Base-by-base conservation (phyloP, 2,888 invertebrate species). In the Drosophila fungiperda region DNA sequence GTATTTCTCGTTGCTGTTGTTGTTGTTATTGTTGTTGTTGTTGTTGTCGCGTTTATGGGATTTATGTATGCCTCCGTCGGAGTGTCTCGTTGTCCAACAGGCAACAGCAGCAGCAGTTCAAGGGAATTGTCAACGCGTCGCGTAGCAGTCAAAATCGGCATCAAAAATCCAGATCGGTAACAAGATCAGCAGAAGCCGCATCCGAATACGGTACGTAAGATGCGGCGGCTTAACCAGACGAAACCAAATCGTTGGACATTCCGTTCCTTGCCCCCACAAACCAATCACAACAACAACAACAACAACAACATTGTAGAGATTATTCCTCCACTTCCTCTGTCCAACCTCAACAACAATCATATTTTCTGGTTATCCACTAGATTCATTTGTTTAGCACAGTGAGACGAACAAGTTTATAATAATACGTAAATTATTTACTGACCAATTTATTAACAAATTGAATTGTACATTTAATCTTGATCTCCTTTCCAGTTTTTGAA, bases 141-240 rank as follows among this genome's bases (percentile, higher is more conserved):
- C 76, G 64, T 50, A 76, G 83, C 88, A 90, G 83, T 91, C 91
- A 91, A 91, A 91, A 91, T 90, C 83, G 80, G 78, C 91, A 89
- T 89, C 88, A 89, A 88, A 78, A 82, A 90, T 89, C 83, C 86
- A 90, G 88, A 91, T 91, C 91, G 90, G 87, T 90, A 90, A 91
- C 88, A 91, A 91, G 91, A 90, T 91, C 87, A 89, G 84, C 79
- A 74, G 70, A 72, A 76, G 74, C 66, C 68, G 66, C 71, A 66
- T 50, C 66, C 78, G 59, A 60, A 75, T 70, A 74, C 59, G 69
- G 60, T 48, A 63, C 70, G 62, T 61, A 59, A 60, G 36, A 68
- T 40, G 70, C 70, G 64, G 62, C 72, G 64, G 62, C 58, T 68
- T 72, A 69, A 45, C 63, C 64, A 70, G 65, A 61, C 57, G 53